Evolutionary conservation across 2,113 vertebrate species (phyloP).

Genomic region (Campylorhamphus procurvoides): DNA sequence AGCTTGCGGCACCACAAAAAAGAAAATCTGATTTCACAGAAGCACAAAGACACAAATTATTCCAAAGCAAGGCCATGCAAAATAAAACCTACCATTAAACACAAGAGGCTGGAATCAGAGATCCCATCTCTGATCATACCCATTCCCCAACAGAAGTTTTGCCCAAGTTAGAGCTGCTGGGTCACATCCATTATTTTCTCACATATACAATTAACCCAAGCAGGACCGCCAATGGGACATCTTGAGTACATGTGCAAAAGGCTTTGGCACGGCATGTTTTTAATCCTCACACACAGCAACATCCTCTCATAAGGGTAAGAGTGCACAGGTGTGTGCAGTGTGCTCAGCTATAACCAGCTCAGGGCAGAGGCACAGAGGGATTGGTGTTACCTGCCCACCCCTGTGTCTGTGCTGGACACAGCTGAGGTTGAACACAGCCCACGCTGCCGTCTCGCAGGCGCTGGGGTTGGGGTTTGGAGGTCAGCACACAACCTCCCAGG

Average conservation of each 20-base stretch:
- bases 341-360: neutral
- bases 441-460: neutral
- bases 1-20: neutral
- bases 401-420: neutral
- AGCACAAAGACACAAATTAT: slow-evolving; percentile 40
- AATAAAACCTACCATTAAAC: slow-evolving; percentile 37
- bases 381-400: neutral
- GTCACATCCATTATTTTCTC: slow-evolving; percentile 25
- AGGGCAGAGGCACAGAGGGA: neutral
- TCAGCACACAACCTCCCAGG: neutral
- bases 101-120: slow-evolving; percentile 15
- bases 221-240: neutral
- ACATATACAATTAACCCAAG: neutral
- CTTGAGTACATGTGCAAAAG: neutral
- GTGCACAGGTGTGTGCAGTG: neutral
- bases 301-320: neutral
- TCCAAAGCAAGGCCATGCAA: slow-evolving; percentile 18
- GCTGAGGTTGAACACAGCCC: neutral
- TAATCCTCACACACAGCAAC: neutral
- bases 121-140: slow-evolving; percentile 33
- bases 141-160: neutral
- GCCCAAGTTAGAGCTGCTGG: neutral
- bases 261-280: neutral
- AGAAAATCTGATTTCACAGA: slow-evolving; percentile 27
- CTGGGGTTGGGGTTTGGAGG: neutral